Conservation (phyloP, 2,113 vertebrate species). For the Terrapene triunguis region DNA sequence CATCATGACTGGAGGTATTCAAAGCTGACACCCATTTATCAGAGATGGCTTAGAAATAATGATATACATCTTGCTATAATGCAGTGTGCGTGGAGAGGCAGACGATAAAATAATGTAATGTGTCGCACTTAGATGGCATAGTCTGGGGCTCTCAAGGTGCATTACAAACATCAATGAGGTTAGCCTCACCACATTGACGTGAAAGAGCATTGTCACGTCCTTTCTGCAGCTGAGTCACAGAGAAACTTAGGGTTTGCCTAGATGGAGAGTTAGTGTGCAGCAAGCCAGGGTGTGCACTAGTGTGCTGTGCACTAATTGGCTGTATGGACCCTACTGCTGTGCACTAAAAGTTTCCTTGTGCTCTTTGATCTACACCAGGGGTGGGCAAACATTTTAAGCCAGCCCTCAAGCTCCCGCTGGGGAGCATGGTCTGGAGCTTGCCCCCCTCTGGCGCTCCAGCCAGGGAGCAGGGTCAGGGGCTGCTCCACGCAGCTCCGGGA, state of each 20-base stretch:
- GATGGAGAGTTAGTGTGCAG: neutral
- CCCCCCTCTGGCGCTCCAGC: too few relatives aligned
- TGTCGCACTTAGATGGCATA: constrained; percentile 11
- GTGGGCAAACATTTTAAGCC: too few relatives aligned
- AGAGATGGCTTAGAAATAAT: constrained; percentile 41
- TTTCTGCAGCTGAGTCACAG: neutral
- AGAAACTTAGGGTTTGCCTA: neutral
- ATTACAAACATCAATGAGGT: neutral
- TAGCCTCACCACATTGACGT: neutral
- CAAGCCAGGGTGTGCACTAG: neutral
- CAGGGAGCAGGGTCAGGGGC: too few relatives aligned
- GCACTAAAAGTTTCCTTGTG: neutral
- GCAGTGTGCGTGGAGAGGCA: constrained; percentile 26
- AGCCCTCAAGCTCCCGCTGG: too few relatives aligned
- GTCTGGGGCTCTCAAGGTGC: constrained; percentile 25
- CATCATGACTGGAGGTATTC: constrained; percentile 41
- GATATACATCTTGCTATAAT: constrained; percentile 34
- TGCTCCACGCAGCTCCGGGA: too few relatives aligned
- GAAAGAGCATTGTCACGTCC: neutral
- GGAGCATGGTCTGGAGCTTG: too few relatives aligned
- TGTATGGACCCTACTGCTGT: neutral
- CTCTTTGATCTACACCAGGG: neutral
- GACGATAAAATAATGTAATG: constrained; percentile 17
- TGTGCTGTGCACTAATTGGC: neutral
- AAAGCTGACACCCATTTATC: constrained; percentile 56